Evolutionary conservation across 2,888 invertebrate genomes (phyloP), one percentile per base, ranked within the genome.

Genomic region (Xestia sexstrigata): DNA sequence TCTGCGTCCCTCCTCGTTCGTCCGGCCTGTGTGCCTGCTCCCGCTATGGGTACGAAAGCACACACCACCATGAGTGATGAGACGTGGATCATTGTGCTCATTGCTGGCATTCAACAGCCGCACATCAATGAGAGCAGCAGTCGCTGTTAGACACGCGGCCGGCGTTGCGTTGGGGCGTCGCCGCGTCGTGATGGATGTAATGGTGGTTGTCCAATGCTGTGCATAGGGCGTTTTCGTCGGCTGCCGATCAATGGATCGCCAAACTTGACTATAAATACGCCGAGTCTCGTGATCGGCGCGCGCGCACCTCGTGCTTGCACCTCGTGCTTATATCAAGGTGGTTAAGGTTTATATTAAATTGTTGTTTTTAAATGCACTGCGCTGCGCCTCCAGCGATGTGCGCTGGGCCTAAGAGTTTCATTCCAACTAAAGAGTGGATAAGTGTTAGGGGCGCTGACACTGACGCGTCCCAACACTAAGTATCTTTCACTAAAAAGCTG

Each of bases 71-170:
- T 11, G 26, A n/a, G 52, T 20, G 35, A 17, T 17, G 23, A 26
- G n/a, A 23, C 23, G 26, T 26, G 45, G 62, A 2, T 35, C 35
- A n/a, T 62, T 71, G 35, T 81, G 39, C 23, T 79, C 77, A 83
- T 72, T 83, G 78, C 73, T 63, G 73, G 78, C 78, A 82, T 72
- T 70, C 75, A 72, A 70, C 47, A 63, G 39, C 39, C 60, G 69
- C 72, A 78, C 77, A 77, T 85, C 84, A 86, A 77, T 82, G 78
- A 79, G 81, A 80, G 75, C 68, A 80, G 80, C 35, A 35, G 69
- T 71, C 45, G 52, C 66, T 71, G 75, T 72, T 82, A 65, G 69
- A 26, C 20, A 58, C 26, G 65, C 63, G 74, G 71, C 58, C 63
- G 74, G 71, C 58, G 26, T 76, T 13, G 45, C 17, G 39, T 52